Percentiles rank a stretch among this genome's conserved stretches.
Evolutionary conservation across 2,113 vertebrate species (phyloP).

Genomic region (Hemiscyllium ocellatum): DNA sequence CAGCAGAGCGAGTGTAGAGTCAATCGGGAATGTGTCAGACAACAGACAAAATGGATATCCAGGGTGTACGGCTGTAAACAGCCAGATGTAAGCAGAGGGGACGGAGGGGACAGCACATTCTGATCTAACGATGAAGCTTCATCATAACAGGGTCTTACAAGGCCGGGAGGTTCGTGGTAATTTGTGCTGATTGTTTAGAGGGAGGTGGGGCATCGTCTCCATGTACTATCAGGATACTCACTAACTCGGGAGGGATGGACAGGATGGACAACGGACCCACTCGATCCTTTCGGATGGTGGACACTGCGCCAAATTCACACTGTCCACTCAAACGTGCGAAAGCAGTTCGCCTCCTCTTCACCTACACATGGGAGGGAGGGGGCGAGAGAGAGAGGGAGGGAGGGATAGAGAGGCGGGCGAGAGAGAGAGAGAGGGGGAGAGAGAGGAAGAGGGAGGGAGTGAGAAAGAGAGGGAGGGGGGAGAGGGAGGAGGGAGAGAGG

Average conservation of each 20-base stretch:
- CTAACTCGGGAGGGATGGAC: slow-evolving; percentile 53
- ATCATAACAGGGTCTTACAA: slow-evolving; percentile 4
- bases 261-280: slow-evolving; percentile 46
- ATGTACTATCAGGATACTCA: slow-evolving; percentile 40
- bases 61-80: not conserved
- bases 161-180: not conserved
- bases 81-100: not conserved
- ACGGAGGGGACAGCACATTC: not conserved
- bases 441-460: too few relatives aligned
- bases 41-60: not conserved
- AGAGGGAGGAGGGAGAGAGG: too few relatives aligned
- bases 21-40: not conserved
- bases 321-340: not conserved
- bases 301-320: not conserved
- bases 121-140: not conserved
- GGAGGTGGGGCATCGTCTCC: not conserved
- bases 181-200: not conserved
- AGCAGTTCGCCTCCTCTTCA: not conserved
- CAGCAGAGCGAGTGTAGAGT: too few relatives aligned
- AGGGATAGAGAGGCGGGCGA: too few relatives aligned
- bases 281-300: slow-evolving; percentile 36
- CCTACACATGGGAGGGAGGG: too few relatives aligned
- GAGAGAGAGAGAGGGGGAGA: too few relatives aligned
- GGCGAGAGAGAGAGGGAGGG: too few relatives aligned
- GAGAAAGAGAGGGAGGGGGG: too few relatives aligned